Base-by-base conservation (phyloP, 2,113 vertebrate species). In the Orycteropus afer region DNA sequence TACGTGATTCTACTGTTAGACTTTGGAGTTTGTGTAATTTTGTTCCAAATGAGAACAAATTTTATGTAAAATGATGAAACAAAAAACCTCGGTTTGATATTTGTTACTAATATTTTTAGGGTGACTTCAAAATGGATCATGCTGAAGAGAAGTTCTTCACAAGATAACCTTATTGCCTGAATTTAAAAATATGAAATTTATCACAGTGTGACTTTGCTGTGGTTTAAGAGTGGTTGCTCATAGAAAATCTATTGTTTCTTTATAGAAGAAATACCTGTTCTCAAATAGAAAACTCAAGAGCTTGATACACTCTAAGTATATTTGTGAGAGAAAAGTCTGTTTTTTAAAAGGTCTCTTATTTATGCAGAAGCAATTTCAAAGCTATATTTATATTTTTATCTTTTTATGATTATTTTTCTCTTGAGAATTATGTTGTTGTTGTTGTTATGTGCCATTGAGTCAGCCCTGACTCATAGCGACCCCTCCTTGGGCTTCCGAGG, bases 391-490 rank as follows among this genome's bases (percentile, higher is more conserved):
- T 2, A 61, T 91, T 94, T 94, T 95, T 85, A 34, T 86, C 84
- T 95, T 92, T 5, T 53, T 81, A 23, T 37, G 3, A 47, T 94
- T 96, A 86, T 45, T 93, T 94, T 85, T 14, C 20, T 94, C 0
- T 78, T 96, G 91, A 74, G 87, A 93, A 97, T 37, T 78, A 74
- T 29, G 97, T 51, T 9, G 61, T n/a, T n/a, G n/a, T n/a, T n/a
- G n/a, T n/a, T n/a, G n/a, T n/a, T n/a, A n/a, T n/a, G n/a, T n/a
- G n/a, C n/a, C n/a, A n/a, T n/a, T n/a, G n/a, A n/a, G n/a, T n/a
- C n/a, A n/a, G n/a, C n/a, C n/a, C n/a, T n/a, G 27, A 63, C 32
- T 96, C 74, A 76, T 80, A 85, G n/a, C n/a, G n/a, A n/a, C n/a
- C n/a, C n/a, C n/a, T n/a, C n/a, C n/a, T n/a, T n/a, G n/a, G n/a